Conservation (phyloP, 2,888 invertebrate genomes). For the Drosophila ezoana region DNA sequence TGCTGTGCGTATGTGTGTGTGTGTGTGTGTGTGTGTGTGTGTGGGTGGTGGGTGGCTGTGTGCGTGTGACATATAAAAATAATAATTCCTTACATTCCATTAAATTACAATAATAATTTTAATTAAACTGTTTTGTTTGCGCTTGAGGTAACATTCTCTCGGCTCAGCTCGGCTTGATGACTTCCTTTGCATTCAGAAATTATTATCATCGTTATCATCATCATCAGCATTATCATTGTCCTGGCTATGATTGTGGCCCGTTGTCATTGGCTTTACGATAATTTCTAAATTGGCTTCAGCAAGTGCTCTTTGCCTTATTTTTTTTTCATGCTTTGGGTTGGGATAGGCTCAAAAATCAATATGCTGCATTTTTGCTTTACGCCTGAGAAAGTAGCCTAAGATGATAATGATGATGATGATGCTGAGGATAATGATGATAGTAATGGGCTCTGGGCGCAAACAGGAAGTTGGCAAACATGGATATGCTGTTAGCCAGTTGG, state of each 20-base stretch:
- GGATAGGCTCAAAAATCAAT: slow-evolving; percentile 56
- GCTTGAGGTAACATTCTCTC: slow-evolving; percentile 61
- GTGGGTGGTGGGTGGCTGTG: slow-evolving; percentile 19
- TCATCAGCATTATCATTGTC: slow-evolving; percentile 37
- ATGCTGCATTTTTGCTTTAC: slow-evolving; percentile 43
- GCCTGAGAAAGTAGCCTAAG: slow-evolving; percentile 3
- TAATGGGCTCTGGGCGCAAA: slow-evolving; percentile 17
- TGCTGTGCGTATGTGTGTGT: slow-evolving; percentile 10
- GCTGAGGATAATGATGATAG: slow-evolving; percentile 14
- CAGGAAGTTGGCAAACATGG: slow-evolving; percentile 56
- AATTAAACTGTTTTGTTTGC: slow-evolving; percentile 77
- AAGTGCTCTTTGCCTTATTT: slow-evolving; percentile 4
- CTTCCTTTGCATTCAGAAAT: slow-evolving; percentile 51
- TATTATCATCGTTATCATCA: slow-evolving; percentile 42
- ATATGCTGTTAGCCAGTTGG: slow-evolving; percentile 27
- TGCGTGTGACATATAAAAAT: slow-evolving; percentile 63
- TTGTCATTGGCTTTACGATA: slow-evolving; percentile 56
- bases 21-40: slow-evolving; percentile 25
- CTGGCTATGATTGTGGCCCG: slow-evolving; percentile 44
- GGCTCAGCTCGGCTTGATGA: slow-evolving; percentile 45
- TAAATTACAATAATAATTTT: slow-evolving; percentile 80
- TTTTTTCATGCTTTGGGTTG: slow-evolving; percentile 25
- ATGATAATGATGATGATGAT: slow-evolving; percentile 6
- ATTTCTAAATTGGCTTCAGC: slow-evolving; percentile 56
- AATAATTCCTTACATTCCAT: slow-evolving; percentile 79